Conservation (phyloP, 2,113 vertebrate species). For the Crocuta crocuta region DNA sequence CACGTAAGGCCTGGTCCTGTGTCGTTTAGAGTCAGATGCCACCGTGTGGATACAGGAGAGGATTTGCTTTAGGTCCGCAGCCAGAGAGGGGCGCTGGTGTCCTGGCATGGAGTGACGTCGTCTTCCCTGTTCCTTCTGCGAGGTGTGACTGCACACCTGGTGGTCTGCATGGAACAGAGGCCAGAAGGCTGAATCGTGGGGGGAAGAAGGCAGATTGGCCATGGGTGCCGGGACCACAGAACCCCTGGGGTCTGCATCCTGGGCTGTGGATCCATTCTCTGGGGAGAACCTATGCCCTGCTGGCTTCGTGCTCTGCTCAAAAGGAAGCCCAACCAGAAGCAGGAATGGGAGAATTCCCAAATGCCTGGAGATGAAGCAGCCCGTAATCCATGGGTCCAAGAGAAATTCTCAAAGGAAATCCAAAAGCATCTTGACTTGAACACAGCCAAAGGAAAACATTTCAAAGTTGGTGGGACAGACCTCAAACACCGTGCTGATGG, state of each 20-base stretch:
- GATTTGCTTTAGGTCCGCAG: neutral
- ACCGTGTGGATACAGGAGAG: neutral
- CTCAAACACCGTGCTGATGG: no score
- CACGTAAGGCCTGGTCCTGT: no score
- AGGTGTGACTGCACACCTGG: neutral
- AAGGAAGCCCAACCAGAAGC: neutral
- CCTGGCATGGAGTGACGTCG: neutral
- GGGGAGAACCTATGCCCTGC: neutral
- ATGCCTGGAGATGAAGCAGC: neutral
- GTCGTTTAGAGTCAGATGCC: neutral
- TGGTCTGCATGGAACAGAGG: neutral
- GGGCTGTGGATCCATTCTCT: neutral
- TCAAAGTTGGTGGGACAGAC: neutral
- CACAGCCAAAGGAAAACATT: neutral
- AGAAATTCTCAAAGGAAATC: neutral
- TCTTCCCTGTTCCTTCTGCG: neutral
- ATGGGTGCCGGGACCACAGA: accelerated
- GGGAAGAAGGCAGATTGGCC: neutral
- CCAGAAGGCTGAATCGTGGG: neutral
- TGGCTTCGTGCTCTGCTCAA: no score
- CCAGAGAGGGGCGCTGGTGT: neutral
- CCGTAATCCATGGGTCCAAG: neutral
- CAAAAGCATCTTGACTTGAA: neutral
- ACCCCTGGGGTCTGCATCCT: no score
- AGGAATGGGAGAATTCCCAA: no score